Evolutionary conservation across 2,113 vertebrate species (phyloP), one percentile per base, ranked within the genome.

Genomic region (Mugil cephalus): DNA sequence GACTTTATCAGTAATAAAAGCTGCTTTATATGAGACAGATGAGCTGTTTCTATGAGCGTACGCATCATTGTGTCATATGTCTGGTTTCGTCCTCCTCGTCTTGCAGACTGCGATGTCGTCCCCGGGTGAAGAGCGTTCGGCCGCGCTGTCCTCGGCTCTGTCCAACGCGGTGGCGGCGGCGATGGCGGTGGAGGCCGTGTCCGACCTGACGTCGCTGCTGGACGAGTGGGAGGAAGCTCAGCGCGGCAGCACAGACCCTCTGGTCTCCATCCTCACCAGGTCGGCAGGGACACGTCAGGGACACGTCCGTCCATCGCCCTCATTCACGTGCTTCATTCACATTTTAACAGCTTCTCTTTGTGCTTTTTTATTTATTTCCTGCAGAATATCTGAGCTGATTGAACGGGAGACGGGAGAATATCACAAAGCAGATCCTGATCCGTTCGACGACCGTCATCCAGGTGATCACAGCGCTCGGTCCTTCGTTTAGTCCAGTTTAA

Each of bases 371-470:
- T 24, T 10, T 59, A 56, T 64, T 69, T 43, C 11, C 69, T 75
- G 82, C 83, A 99, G 98, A 69, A 98, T 98, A 85, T 99, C 97
- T 0, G 96, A 97, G 88, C 94, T 98, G 85, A 96, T 98, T 59
- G 98, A 99, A 83, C 93, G 94, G 19, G 96, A 99, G 86, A 98
- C 96, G 1, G 95, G 94, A 69, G 95, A 97, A 55, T 98, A 98
- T 66, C 94, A 96, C 79, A 98, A 96, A 79, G 94, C 95, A 2
- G 97, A 99, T 79, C 97, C 98, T 0, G 98, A 99, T 74, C 97
- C 97, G 0, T 99, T 99, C 89, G 97, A 99, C 86, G 97, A 99
- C 87, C 93, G 97, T 10, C 97, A 99, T 78, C 98, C 98, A 86
- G 98, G 97, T 99, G 52, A 1, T 8, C 1, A 8, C 30, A n/a